Evolutionary conservation across 2,113 vertebrate species (phyloP), one percentile per base, ranked within the genome.

Genomic region (Empidonax traillii): DNA sequence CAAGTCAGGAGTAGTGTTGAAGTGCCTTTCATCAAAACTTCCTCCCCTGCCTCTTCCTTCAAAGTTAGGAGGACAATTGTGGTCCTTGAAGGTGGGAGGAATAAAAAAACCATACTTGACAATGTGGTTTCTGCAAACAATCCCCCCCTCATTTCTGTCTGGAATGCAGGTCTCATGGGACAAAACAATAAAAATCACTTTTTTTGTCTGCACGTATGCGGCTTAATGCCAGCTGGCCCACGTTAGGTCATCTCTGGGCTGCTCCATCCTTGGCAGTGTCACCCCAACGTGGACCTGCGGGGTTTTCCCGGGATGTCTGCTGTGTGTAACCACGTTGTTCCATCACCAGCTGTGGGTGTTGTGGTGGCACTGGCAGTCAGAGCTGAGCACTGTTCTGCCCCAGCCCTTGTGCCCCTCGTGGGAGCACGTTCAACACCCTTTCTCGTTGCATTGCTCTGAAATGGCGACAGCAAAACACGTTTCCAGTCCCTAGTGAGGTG

Each of bases 261-360:
- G 62, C 56, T 73, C 58, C 49, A 5, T 58, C 55, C 47, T 49
- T 41, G 43, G 46, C 49, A 63, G 35, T 59, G 35, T 30, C 43
- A 12, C n/a, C 33, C 46, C 31, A 18, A 12, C 0, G 0, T 10
- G 47, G 53, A 58, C 66, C 39, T 1, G 1, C 0, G 2, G 46
- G 28, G 18, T 67, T 90, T 28, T 53, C 12, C 37, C 7, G 37
- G 33, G 19, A 18, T 66, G 9, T 15, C 15, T 31, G 30, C 4
- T 31, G 39, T 53, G 12, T 12, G 1, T 2, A 5, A 30, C 37
- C 33, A 2, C 0, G 0, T 35, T 68, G 35, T 10, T 58, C 23
- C 46, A 6, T 35, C 0, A 0, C 8, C 17, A 8, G 3, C 63
- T 12, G 6, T 6, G 51, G 43, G 35, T 10, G 35, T 23, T 37